Percentiles rank a stretch among this genome's conserved stretches.
Evolutionary conservation across 2,888 invertebrate genomes (phyloP).

Genomic region (Perizoma affinitatum): DNA sequence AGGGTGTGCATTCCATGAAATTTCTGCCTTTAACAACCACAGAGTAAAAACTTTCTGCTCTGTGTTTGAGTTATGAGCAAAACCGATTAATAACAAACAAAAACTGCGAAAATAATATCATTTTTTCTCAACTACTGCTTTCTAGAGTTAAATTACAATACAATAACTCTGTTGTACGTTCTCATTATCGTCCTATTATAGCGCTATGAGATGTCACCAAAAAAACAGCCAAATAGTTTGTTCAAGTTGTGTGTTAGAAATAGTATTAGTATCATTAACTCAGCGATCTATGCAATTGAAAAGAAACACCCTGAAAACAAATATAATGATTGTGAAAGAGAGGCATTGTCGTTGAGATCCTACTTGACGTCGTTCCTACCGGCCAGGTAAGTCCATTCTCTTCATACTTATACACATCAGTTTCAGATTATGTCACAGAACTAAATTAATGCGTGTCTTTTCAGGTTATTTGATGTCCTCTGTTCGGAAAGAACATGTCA

Average conservation of each 20-base stretch:
- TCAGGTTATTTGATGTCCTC: conserved; percentile 81
- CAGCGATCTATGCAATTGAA: conserved; percentile 68
- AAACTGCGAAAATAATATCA: too few relatives aligned
- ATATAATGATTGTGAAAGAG: conserved; percentile 63
- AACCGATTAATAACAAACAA: too few relatives aligned
- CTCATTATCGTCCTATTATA: too few relatives aligned
- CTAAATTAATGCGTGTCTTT: conserved; percentile 42
- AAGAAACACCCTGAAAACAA: conserved; percentile 67
- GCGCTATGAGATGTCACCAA: conserved; percentile 61
- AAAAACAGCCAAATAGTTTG: conserved; percentile 72
- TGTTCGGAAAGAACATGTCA: conserved; percentile 76
- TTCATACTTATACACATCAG: too few relatives aligned
- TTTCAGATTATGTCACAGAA: not conserved
- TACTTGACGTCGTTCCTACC: conserved; percentile 70
- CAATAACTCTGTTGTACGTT: not conserved
- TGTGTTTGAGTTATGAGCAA: too few relatives aligned
- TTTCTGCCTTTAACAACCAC: too few relatives aligned
- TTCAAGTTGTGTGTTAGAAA: conserved; percentile 70
- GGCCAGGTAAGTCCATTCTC: conserved; percentile 53
- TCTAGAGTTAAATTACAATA: not conserved
- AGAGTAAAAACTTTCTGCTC: too few relatives aligned
- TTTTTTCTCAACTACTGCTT: not conserved
- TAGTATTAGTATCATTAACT: conserved; percentile 72
- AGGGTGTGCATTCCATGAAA: too few relatives aligned
- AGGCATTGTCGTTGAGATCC: conserved; percentile 63